Evolutionary conservation across 2,113 vertebrate species (phyloP), one percentile per base, ranked within the genome.

Genomic region (Odontophorus gujanensis): DNA sequence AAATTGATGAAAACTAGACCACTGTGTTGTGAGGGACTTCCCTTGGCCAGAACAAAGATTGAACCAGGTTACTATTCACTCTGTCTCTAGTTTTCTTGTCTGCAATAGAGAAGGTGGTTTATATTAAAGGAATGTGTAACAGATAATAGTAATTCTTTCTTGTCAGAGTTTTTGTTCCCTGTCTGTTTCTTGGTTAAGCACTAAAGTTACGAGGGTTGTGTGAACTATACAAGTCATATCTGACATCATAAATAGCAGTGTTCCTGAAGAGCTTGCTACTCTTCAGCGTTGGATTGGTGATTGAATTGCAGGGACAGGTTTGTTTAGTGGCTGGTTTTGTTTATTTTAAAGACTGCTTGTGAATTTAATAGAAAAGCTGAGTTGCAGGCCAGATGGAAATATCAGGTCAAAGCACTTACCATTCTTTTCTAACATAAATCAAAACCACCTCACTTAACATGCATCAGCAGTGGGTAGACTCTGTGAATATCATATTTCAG

Each of bases 351-450:
- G 55, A 19, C 80, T 90, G 73, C 86, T 87, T 75, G 51, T 68
- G 38, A 51, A 58, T 90, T 55, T 53, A 45, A 66, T 65, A 73
- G 86, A 82, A 87, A 74, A 94, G 55, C 63, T 78, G 75, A 82
- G 73, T 67, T 81, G 85, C 79, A 30, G 85, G 77, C 82, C 80
- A 85, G 71, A 81, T 91, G 91, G 87, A 95, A 87, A 66, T 80
- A 89, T 12, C 71, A 76, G 67, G 68, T 73, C 84, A 85, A 61
- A 84, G 25, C 5, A 48, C 38, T 85, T 59, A 24, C 1, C 42
- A 53, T 13, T 81, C 50, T 85, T 85, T 42, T 19, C 53, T 83
- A 73, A 80, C 58, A 71, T 58, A 81, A 95, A 75, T 85, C 50
- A 55, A 83, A 76, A 1, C 5, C 30, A 13, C 40, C 74, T 91